phyloP scores from a whole-genome alignment of 2,888 invertebrate species.

The Drosophila meridiana region DNA sequence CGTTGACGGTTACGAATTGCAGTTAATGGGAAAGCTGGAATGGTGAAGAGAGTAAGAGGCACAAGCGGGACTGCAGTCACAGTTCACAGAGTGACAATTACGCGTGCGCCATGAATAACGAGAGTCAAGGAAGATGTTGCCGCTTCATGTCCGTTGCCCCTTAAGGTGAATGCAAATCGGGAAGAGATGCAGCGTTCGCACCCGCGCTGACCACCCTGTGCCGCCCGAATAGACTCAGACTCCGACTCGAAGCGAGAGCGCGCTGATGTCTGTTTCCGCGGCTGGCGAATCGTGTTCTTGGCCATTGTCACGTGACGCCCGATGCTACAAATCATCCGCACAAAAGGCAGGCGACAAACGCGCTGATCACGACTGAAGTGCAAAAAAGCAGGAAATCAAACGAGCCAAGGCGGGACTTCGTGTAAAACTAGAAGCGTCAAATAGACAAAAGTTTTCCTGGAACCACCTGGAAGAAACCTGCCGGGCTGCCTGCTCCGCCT shows the following conservation, averaged over 20 bases:
- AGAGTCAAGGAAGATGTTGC: constrained; percentile 42
- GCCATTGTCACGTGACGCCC: constrained; percentile 85
- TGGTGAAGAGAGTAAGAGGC: not conserved
- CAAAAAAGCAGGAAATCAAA: constrained; percentile 39
- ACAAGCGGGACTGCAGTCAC: constrained; percentile 9
- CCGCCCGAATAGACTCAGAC: not conserved
- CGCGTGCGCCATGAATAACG: constrained; percentile 63
- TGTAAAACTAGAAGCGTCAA: constrained; percentile 82
- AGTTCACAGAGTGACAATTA: constrained; percentile 76
- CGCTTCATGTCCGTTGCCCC: constrained; percentile 2
- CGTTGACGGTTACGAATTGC: constrained; percentile 72
- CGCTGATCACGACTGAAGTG: constrained; percentile 78
- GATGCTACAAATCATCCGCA: constrained; percentile 84
- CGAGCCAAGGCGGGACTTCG: constrained; percentile 37
- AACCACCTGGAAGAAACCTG: constrained; percentile 42
- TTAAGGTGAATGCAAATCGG: constrained; percentile 60
- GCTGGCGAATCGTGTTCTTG: constrained; percentile 82
- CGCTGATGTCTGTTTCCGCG: constrained; percentile 50
- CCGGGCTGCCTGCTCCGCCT: not conserved
- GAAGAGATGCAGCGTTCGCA: constrained; percentile 10
- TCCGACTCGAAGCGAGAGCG: not conserved
- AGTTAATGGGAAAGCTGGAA: constrained; percentile 61
- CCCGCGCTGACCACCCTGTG: constrained; percentile 26
- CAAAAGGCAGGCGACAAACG: constrained; percentile 78
- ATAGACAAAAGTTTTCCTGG: constrained; percentile 78